These are phyloP conservation scores for Rhinatrema bivittatum DNA, from an alignment of 2,797 vertebrate species.

Conservation along the genomic window DNA sequence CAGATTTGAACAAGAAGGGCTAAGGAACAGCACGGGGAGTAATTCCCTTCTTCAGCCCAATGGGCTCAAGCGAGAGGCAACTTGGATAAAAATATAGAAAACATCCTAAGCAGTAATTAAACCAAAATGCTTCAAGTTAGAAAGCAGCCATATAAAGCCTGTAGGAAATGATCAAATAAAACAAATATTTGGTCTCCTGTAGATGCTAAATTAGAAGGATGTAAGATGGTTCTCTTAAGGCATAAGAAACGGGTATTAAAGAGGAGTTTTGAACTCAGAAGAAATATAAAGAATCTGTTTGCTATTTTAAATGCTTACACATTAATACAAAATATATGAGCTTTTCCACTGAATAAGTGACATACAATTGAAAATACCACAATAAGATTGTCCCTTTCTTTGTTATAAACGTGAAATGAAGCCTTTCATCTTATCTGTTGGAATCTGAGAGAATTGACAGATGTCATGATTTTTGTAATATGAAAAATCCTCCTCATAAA, in stretches of 20 bases:
- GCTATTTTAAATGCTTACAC: slow-evolving; percentile 99
- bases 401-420: slow-evolving; percentile 99
- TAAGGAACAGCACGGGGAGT: slow-evolving; percentile 93
- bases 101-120: slow-evolving; percentile 97
- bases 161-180: slow-evolving; percentile 93
- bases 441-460: slow-evolving; percentile 86
- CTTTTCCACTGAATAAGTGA: slow-evolving; percentile 83
- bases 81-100: slow-evolving; percentile 70
- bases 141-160: slow-evolving; percentile 91
- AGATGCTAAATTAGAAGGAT: slow-evolving; percentile 98
- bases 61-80: slow-evolving; percentile 83
- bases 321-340: slow-evolving; percentile 98
- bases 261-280: slow-evolving; percentile 92
- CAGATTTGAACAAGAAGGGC: slow-evolving; percentile 93
- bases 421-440: slow-evolving; percentile 94
- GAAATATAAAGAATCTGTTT: slow-evolving; percentile 99
- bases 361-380: slow-evolving; percentile 99
- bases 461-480: slow-evolving; percentile 86
- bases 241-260: slow-evolving; percentile 72
- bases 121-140: slow-evolving; percentile 94
- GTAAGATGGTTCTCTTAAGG: slow-evolving; percentile 91
- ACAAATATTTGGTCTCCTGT: slow-evolving; percentile 82
- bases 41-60: slow-evolving; percentile 85
- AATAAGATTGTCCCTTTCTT: slow-evolving; percentile 90
- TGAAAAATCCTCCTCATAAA: slow-evolving; percentile 58